A percentile compares a stretch with the other conserved stretches of the same genome.
Evolutionary conservation across 2,888 invertebrate species (phyloP).

Genomic region (Fabriciana adippe): DNA sequence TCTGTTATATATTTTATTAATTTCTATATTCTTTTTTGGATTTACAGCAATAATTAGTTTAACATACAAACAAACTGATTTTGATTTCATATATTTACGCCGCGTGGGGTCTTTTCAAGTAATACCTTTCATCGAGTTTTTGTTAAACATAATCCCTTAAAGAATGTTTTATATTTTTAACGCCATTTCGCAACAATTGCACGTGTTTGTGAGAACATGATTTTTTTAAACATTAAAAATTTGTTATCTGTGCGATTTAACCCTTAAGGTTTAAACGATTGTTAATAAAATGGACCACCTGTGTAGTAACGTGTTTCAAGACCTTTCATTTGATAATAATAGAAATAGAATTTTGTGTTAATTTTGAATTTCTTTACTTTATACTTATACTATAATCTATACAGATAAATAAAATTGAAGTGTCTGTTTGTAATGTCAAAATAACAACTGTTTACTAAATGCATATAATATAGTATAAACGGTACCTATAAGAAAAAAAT

Average conservation of each 20-base stretch:
- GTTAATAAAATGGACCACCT: slow-evolving; percentile 14
- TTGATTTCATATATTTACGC: slow-evolving; percentile 11
- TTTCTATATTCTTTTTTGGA: background rate
- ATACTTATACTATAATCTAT: too few species aligned
- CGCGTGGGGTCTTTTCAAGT: slow-evolving; percentile 20
- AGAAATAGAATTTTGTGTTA: too few species aligned
- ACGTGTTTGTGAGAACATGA: slow-evolving; percentile 17
- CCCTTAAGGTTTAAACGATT: too few species aligned
- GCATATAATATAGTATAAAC: too few species aligned
- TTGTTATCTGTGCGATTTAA: background rate
- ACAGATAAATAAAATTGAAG: too few species aligned
- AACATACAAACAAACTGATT: slow-evolving; percentile 16
- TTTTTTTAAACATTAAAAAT: slow-evolving; percentile 1
- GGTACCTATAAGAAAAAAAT: too few species aligned
- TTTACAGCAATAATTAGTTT: background rate
- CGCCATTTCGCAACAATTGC: slow-evolving; percentile 20
- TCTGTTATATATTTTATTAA: background rate
- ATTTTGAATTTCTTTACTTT: too few species aligned
- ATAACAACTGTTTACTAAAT: too few species aligned
- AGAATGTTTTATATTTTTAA: slow-evolving; percentile 47
- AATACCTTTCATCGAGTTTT: slow-evolving; percentile 39
- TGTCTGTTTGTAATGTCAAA: too few species aligned
- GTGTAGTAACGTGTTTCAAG: background rate
- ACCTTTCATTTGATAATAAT: too few species aligned
- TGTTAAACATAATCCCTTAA: slow-evolving; percentile 47